Base-by-base conservation (phyloP, 2,888 invertebrate species). In the Athalia circularis region DNA sequence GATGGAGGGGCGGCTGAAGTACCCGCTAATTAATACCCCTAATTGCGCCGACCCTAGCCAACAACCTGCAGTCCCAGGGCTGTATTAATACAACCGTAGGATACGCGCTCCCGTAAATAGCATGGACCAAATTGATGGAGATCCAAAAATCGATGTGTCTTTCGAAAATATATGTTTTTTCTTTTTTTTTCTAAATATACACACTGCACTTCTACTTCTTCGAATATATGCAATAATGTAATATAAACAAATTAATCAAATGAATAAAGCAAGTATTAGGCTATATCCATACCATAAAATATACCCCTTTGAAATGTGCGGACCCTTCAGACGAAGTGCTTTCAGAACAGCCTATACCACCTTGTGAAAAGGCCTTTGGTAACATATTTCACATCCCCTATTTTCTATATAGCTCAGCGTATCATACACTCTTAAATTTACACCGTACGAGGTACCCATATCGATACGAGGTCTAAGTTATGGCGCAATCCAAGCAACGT, bases 11-110 rank as follows among this genome's bases (percentile, higher is more conserved):
- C 43, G 62, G 75, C 43, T 75, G 75, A 88, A 89, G 89, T 88
- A 87, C 87, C 86, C 85, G 89, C 88, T 90, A 89, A 90, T 90
- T 90, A 89, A 89, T 89, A 90, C 87, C 87, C 89, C 88, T 89
- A 90, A 89, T 89, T 90, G 89, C 88, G 86, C 86, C 87, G 84
- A 87, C 86, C 87, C 86, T 85, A 82, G 77, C 77, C 79, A 79
- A 79, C 80, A 75, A 75, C 81, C 82, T 29, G 29, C 29, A 86
- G 77, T 67, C 67, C 77, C 86, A 87, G 86, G 85, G 85, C 86
- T 83, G 85, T 80, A 82, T 29, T 29, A 29, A 29, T 29, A 29
- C 29, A 2, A 29, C 1, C 29, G 29, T 29, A 29, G 29, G 2
- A 29, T 29, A 29, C 29, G 29, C 29, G 29, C 29, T 29, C 29